phyloP scores from a whole-genome alignment of 1,140 invertebrate genomes.

The Drosophila pectinifera region DNA sequence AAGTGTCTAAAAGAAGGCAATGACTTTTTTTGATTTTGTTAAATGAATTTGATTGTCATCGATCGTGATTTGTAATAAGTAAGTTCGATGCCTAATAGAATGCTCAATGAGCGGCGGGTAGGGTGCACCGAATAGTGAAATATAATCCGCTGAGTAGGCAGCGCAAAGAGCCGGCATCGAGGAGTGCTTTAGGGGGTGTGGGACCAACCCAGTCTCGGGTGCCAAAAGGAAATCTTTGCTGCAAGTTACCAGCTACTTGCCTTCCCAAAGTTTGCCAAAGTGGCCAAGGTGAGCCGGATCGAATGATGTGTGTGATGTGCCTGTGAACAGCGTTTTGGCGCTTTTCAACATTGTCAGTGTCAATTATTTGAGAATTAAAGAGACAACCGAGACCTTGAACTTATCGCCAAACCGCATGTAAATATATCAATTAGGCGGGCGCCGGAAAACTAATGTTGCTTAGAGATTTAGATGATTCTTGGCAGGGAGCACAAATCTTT shows the following conservation, averaged over 20 bases:
- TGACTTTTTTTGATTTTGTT: too few relatives aligned
- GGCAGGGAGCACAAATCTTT: slow-evolving; percentile 21
- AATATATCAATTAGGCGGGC: slow-evolving; percentile 39
- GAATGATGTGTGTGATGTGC: slow-evolving; percentile 60
- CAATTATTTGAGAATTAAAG: slow-evolving; percentile 49
- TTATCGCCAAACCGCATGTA: slow-evolving; percentile 62
- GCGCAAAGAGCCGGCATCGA: not conserved
- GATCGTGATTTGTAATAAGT: too few relatives aligned
- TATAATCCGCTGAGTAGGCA: slow-evolving; percentile 21
- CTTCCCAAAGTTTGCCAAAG: slow-evolving; percentile 54
- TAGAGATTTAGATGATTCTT: slow-evolving; percentile 31
- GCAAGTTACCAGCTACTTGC: slow-evolving; percentile 56
- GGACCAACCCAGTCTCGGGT: slow-evolving; percentile 39
- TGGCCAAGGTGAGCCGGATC: slow-evolving; percentile 73
- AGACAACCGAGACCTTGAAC: slow-evolving; percentile 58
- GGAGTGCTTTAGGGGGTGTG: slow-evolving; percentile 4
- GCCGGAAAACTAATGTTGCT: slow-evolving; percentile 58
- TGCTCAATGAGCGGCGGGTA: not conserved
- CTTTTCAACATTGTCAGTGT: slow-evolving; percentile 60
- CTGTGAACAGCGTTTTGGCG: slow-evolving; percentile 65
- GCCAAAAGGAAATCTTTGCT: slow-evolving; percentile 75
- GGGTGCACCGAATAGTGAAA: slow-evolving; percentile 34
- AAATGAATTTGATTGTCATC: too few relatives aligned
- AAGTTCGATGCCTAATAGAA: not conserved
- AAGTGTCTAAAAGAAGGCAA: too few relatives aligned